A percentile compares a stretch with the other conserved stretches of the same genome.
phyloP scores from a whole-genome alignment of 1,140 invertebrate species.

The Philaenus spumarius region DNA sequence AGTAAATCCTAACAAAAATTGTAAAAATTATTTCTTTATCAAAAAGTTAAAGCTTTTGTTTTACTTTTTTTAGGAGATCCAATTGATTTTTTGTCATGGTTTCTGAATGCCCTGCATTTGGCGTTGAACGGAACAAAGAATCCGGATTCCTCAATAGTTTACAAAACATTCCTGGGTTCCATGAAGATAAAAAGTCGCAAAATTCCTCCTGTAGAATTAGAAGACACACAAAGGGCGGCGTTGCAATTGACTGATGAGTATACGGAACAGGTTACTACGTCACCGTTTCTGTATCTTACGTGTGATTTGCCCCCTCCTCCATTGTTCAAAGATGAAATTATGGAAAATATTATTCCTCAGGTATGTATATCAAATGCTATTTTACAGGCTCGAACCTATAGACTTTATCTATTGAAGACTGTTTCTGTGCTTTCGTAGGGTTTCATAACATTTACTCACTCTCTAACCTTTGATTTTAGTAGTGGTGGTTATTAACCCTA shows the following conservation, averaged over 20 bases:
- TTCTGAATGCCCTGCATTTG: slow-evolving; percentile 87
- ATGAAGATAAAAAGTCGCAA: slow-evolving; percentile 94
- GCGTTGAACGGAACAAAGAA: slow-evolving; percentile 85
- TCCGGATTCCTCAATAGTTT: slow-evolving; percentile 81
- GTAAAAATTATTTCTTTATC: no score
- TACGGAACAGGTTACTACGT: slow-evolving; percentile 77
- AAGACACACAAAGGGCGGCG: slow-evolving; percentile 78
- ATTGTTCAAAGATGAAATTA: slow-evolving; percentile 93
- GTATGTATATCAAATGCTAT: slow-evolving; percentile 41
- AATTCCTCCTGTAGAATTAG: slow-evolving; percentile 87
- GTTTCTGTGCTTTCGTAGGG: no score
- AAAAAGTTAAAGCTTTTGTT: no score
- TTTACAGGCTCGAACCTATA: no score
- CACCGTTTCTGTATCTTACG: slow-evolving; percentile 91
- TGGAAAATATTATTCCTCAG: slow-evolving; percentile 98
- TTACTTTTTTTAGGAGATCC: slow-evolving; percentile 70
- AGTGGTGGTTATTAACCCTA: no score
- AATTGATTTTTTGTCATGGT: slow-evolving; percentile 95
- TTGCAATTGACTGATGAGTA: slow-evolving; percentile 80
- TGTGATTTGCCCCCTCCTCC: slow-evolving; percentile 95
- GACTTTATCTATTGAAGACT: no score
- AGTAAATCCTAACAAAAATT: no score
- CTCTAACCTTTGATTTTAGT: no score
- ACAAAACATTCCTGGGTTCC: slow-evolving; percentile 90
- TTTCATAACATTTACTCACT: no score